Conservation (phyloP, 2,113 vertebrate genomes). For the Apaloderma vittatum region DNA sequence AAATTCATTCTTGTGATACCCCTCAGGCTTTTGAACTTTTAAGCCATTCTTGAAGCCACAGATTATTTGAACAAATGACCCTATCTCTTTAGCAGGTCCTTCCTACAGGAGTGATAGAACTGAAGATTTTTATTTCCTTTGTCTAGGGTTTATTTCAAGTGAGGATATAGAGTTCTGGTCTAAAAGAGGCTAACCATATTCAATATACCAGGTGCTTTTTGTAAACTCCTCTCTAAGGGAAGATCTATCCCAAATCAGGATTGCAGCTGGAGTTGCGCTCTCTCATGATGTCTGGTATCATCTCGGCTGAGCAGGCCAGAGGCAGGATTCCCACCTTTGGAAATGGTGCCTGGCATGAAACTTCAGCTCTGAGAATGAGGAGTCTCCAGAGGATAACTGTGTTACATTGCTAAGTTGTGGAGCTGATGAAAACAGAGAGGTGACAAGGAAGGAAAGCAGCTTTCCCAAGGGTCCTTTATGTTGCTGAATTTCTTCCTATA, state of each 20-base stretch:
- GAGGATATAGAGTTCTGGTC: neutral
- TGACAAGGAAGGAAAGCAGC: neutral
- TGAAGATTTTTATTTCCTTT: neutral
- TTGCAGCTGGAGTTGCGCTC: neutral
- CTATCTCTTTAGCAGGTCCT: neutral
- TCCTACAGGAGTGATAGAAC: neutral
- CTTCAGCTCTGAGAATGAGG: neutral
- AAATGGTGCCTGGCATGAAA: neutral
- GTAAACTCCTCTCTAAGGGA: neutral
- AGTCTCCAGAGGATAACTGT: neutral
- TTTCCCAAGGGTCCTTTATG: neutral
- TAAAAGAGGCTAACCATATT: neutral
- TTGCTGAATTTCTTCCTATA: neutral
- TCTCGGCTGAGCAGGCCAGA: neutral
- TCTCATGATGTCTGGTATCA: neutral
- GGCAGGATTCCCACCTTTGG: neutral
- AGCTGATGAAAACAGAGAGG: neutral
- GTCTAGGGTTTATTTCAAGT: neutral
- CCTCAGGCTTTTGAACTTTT: slow-evolving; percentile 1
- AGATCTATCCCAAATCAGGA: neutral
- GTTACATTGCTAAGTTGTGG: neutral
- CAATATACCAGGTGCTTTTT: neutral
- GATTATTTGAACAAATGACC: slow-evolving; percentile 31
- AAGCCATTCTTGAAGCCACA: neutral
- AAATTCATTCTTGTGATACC: neutral